Base-by-base conservation (phyloP, 2,888 invertebrate genomes). In the Eristalis arbustorum region DNA sequence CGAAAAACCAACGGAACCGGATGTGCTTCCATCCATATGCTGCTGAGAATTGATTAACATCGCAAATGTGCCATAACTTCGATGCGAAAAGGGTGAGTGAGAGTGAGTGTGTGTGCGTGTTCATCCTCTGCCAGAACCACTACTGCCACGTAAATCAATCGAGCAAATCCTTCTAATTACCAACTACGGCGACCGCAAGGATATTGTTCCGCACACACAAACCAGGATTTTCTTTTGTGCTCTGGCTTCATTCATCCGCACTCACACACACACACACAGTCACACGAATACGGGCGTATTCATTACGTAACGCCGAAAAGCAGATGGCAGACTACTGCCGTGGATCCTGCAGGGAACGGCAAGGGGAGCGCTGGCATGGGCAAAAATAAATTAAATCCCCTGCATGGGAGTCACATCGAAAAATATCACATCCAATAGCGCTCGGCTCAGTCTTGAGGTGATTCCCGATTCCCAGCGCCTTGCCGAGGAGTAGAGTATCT, bases 161-260 rank as follows among this genome's bases (percentile, higher is more conserved):
- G 87, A 83, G 83, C 75, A 87, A 83, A 87, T 87, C 87, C 83
- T 79, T 79, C 78, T 87, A 83, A 87, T 87, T 87, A 64, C 83
- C 40, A 64, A 67, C 71, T 79, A 77, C 78, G 49, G 78, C 78
- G 87, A 87, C 87, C 87, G 57, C 83, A 87, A 83, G 87, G 87
- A 87, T 87, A 75, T 83, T 79, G 78, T 73, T 49, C 49, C 49
- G 1, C 49, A 49, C 49, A 18, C 49, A 49, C 14, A 6, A 0
- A 61, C 62, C 59, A 62, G 68, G 42, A 18, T 61, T 37, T 77
- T 77, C 84, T 76, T 80, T 76, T 81, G 68, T 84, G 57, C 61
- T 68, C 63, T n/a, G 11, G 34, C 13, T 34, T 63, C 64, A 57
- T 59, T 71, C 62, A 49, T 18, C n/a, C 8, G 49, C 31, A n/a